Base-by-base conservation (phyloP, 1,140 invertebrate species). In the Hyphantria cunea region DNA sequence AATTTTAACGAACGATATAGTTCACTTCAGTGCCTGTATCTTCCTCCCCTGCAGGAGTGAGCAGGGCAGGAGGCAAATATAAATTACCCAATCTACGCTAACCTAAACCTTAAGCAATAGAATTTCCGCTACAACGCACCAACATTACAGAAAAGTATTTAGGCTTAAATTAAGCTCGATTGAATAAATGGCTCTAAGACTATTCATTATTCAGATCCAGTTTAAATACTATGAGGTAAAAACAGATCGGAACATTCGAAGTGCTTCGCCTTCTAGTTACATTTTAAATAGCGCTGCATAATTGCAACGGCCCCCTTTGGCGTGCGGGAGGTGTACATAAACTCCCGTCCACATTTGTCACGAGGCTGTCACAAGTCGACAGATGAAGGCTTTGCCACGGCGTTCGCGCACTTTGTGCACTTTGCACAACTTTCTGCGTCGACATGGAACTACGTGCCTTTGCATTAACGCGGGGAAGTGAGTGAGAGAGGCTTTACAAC, bases 71-170 rank as follows among this genome's bases (percentile, higher is more conserved):
- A 76, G 84, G 84, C 84, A 82, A 86, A 78, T 89, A 90, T 88
- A 90, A 90, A 90, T 90, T 88, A 90, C 87, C 85, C 79, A 90
- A 88, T 90, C 85, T 88, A 84, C 82, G 80, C 72, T 84, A 82
- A 87, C 87, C 85, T 78, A 80, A 84, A 78, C 78, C 84, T 84
- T 78, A 80, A 78, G 81, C 82, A 83, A 86, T 86, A 83, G 80
- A 84, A 86, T 82, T 85, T 86, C 81, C 79, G 73, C 74, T 74
- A 75, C 76, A 74, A 74, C 80, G 78, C 78, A 74, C 75, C 81
- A 80, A 78, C 76, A 67, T 80, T 78, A 80, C 70, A 80, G 71
- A 78, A 82, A 83, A 84, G 77, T 84, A 85, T 74, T 75, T 80
- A 82, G 80, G 76, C 80, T 80, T 85, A 80, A 81, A 84, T 84